Conservation (phyloP, 2,113 vertebrate genomes). For the Chitala chitala region DNA sequence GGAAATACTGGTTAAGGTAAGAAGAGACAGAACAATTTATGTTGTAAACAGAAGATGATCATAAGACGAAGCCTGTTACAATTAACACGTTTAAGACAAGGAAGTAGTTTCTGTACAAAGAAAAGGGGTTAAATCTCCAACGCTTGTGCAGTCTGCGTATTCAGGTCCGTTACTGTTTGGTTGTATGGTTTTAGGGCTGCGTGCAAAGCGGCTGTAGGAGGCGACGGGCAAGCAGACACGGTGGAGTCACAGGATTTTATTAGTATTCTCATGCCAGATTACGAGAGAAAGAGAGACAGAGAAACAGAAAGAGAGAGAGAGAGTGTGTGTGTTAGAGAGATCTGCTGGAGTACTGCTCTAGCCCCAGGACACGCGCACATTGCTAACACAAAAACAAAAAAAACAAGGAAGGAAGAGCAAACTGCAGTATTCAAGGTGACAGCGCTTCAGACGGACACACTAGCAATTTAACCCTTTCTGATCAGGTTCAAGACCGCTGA, state of each 20-base stretch:
- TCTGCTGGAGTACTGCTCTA: constrained; percentile 41
- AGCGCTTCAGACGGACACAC: constrained; percentile 20
- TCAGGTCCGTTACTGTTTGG: constrained; percentile 5
- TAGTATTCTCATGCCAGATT: constrained; percentile 71
- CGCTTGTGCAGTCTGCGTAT: background rate
- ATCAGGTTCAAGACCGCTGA: background rate
- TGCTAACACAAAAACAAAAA: constrained; percentile 42
- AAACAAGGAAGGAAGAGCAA: constrained; percentile 34
- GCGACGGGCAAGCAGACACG: constrained; percentile 71
- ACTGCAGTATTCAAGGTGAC: constrained; percentile 1
- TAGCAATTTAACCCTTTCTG: constrained; percentile 21
- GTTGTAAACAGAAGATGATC: background rate
- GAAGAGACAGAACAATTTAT: background rate
- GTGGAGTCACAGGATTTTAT: constrained; percentile 81
- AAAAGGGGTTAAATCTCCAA: constrained; percentile 56
- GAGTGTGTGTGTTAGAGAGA: constrained; percentile 13
- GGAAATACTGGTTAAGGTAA: too few species aligned
- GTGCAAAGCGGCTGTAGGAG: constrained; percentile 60
- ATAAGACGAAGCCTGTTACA: too few species aligned
- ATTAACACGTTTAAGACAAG: too few species aligned
- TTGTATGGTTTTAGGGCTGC: constrained; percentile 58
- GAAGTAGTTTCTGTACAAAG: too few species aligned
- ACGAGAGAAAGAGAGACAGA: constrained; percentile 41
- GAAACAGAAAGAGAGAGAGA: constrained; percentile 1
- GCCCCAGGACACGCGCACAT: constrained; percentile 48